Evolutionary conservation across 2,113 vertebrate species (phyloP), one percentile per base, ranked within the genome.

Genomic region (Antechinus stuartii): DNA sequence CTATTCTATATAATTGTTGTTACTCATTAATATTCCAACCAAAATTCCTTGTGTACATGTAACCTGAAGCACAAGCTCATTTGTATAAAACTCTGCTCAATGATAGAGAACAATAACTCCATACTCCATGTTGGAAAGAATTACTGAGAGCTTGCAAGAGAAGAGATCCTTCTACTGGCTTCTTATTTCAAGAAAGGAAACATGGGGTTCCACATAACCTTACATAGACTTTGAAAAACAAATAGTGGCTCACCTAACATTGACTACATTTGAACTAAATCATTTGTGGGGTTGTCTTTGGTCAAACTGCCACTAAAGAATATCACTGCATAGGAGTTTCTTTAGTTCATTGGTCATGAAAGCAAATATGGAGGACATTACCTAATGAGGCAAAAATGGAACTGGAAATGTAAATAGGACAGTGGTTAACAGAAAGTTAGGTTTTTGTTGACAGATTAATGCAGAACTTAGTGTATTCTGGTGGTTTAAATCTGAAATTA

Each of bases 1-100:
- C 76, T 93, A 92, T 91, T 96, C 49, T 94, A 68, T 97, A 54
- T 55, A 97, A 98, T 91, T 97, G 91, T 57, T 97, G 90, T 26
- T 97, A 1, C 61, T 94, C 97, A 92, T 93, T 94, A 92, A 97
- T 94, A 95, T 97, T 94, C 94, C 52, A n/a, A 30, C 94, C 30
- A 90, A 93, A 94, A 97, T 96, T 96, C 97, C 97, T 98, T 93
- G 92, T 96, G 91, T 94, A 94, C 84, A 91, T 97, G 61, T 68
- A n/a, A 76, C 35, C 0, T n/a, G 12, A 14, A 35, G 1, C 35
- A 19, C 14, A 76, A n/a, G 61, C n/a, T n/a, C 3, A 76, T n/a
- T n/a, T 76, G 61, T 4, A 76, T n/a, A n/a, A 30, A 35, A 19
- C 14, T n/a, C 57, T 68, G 11, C 57, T 68, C 57, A 35, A 14